Base-by-base conservation (phyloP, 2,113 vertebrate genomes). In the Nematolebias whitei region DNA sequence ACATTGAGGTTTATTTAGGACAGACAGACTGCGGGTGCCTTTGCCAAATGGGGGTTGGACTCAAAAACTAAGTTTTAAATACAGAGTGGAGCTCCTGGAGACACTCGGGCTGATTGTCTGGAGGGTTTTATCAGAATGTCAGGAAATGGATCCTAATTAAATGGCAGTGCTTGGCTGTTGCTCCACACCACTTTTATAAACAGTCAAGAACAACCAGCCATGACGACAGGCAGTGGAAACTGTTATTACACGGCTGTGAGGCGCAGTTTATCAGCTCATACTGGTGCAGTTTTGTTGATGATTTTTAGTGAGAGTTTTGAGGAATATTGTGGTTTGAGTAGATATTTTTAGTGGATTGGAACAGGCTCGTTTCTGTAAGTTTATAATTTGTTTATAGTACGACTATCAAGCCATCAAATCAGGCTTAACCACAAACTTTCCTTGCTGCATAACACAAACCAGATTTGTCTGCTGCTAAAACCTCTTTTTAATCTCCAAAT, bases 101-200 rank as follows among this genome's bases (percentile, higher is more conserved):
- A 83, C 74, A 82, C 57, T 81, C 51, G 24, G 67, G 60, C 52
- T 72, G 65, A 85, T 88, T 85, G 64, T 86, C 86, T 86, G 63
- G 61, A 81, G 68, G 65, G 69, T 79, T 85, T 86, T 78, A 88
- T 85, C 78, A 75, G 75, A 68, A 80, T 78, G 63, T 88, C 60
- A 80, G 56, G 53, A 74, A 87, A 73, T 76, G 60, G 77, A 73
- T 78, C 61, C 60, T 79, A 54, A 79, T 81, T 63, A 81, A 83
- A 81, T 73, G 54, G n/a, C n/a, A n/a, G n/a, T n/a, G n/a, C n/a
- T n/a, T n/a, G n/a, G 68, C 74, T 67, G 69, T 53, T 80, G 58
- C 62, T 11, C 32, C 47, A 51, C 72, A 67, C 39, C 68, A 69
- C 74, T 82, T 84, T 69, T 71, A 47, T 66, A 69, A 84, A 74